Conservation (phyloP, 1,140 invertebrate genomes). For the Probaryconus sp. region DNA sequence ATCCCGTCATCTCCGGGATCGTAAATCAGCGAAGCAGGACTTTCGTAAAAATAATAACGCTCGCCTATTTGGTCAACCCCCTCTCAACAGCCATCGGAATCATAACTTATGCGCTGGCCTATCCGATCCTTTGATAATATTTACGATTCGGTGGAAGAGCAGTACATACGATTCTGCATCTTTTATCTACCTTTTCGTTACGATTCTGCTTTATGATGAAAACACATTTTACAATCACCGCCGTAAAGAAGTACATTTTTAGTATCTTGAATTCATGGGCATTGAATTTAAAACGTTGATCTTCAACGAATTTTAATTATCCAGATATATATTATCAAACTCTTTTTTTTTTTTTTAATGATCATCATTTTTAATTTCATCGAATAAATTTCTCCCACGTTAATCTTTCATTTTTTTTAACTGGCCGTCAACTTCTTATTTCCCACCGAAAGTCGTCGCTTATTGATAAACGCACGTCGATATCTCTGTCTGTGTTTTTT, state of each 20-base stretch:
- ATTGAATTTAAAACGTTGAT: too few relatives aligned
- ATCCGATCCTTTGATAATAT: constrained; percentile 65
- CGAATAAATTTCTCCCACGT: too few relatives aligned
- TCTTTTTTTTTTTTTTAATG: too few relatives aligned
- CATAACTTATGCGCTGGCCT: constrained; percentile 61
- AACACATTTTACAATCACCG: too few relatives aligned
- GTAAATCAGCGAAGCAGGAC: constrained; percentile 57
- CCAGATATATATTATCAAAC: too few relatives aligned
- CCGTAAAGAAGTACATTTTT: too few relatives aligned
- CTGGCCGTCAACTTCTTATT: too few relatives aligned
- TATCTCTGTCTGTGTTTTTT: constrained; percentile 18
- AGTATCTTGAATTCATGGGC: too few relatives aligned
- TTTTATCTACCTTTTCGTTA: constrained; percentile 36
- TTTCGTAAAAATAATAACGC: constrained; percentile 56
- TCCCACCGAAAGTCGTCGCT: not conserved
- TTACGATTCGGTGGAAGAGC: constrained; percentile 70
- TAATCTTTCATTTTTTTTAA: too few relatives aligned
- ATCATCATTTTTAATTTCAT: too few relatives aligned
- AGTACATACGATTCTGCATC: constrained; percentile 64
- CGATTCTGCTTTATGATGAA: not conserved
- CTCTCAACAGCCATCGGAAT: constrained; percentile 43
- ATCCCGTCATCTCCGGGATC: constrained; percentile 54
- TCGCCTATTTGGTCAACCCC: constrained; percentile 20
- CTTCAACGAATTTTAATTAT: too few relatives aligned
- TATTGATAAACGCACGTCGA: constrained; percentile 14